Percentiles rank a stretch among this genome's conserved stretches.
Evolutionary conservation across 2,888 invertebrate genomes (phyloP).

Genomic region (Callyntrura sp.): DNA sequence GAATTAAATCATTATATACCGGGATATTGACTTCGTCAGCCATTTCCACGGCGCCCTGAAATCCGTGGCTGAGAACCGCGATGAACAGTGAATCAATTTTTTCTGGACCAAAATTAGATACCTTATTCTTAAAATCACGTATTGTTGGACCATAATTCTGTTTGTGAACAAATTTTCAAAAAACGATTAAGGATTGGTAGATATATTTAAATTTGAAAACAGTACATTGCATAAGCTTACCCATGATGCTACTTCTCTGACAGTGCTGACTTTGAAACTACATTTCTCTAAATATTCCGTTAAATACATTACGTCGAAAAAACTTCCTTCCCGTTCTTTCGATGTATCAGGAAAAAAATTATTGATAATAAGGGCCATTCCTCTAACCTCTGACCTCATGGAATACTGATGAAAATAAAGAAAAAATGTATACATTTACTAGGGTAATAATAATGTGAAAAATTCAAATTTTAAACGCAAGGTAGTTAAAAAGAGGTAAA

Average conservation of each 20-base stretch:
- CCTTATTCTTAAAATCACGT: background rate
- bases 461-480: too few relatives aligned
- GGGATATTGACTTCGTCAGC: background rate
- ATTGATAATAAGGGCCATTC: background rate
- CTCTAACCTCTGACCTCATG: background rate
- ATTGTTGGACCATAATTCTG: too few relatives aligned
- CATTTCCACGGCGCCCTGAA: background rate
- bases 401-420: too few relatives aligned
- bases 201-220: background rate
- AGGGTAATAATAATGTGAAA: background rate
- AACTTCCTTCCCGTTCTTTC: background rate
- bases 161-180: too few relatives aligned
- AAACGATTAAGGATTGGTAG: too few relatives aligned
- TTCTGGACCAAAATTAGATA: background rate
- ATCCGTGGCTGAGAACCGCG: background rate
- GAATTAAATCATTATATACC: background rate
- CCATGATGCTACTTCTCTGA: background rate
- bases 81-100: background rate
- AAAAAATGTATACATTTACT: background rate
- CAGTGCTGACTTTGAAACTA: background rate
- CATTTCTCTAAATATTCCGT: background rate
- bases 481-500: background rate
- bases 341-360: background rate
- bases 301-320: background rate
- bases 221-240: background rate